These are phyloP conservation scores for Brotula barbata DNA, from an alignment of 2,797 vertebrate species.

Conservation along the genomic window DNA sequence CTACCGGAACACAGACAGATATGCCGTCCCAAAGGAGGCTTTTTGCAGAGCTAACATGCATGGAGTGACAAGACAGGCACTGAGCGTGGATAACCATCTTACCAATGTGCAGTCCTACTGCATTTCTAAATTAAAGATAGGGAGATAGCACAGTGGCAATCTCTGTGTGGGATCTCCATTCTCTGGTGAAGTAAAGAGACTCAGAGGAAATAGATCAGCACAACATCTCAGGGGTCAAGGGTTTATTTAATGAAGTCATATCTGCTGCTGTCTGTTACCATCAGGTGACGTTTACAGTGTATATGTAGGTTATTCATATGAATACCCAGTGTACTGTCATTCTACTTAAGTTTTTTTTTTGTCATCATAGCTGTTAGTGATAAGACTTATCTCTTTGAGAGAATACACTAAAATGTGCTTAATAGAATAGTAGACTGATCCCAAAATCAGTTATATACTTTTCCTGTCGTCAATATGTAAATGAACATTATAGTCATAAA, in stretches of 20 bases:
- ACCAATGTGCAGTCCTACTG: slow-evolving; percentile 63
- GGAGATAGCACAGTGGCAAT: slow-evolving; percentile 68
- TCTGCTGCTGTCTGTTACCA: slow-evolving; percentile 44
- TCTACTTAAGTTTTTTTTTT: neutral
- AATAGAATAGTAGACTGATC: too few relatives aligned
- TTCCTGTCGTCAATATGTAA: too few relatives aligned
- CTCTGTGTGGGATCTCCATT: slow-evolving; percentile 60
- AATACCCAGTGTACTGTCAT: neutral
- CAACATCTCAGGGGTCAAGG: slow-evolving; percentile 69
- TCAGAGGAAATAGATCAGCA: slow-evolving; percentile 65
- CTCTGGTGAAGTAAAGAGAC: slow-evolving; percentile 62
- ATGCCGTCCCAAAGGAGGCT: slow-evolving; percentile 51
- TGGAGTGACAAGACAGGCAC: slow-evolving; percentile 71
- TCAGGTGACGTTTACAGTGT: slow-evolving; percentile 13
- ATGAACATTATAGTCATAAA: too few relatives aligned
- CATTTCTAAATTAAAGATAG: slow-evolving; percentile 84
- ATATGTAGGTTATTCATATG: slow-evolving; percentile 12
- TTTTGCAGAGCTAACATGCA: slow-evolving; percentile 61
- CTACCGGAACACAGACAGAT: slow-evolving; percentile 44
- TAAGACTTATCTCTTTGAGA: too few relatives aligned
- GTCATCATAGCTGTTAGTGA: too few relatives aligned
- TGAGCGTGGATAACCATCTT: slow-evolving; percentile 73
- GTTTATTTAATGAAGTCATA: slow-evolving; percentile 72
- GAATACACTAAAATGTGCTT: too few relatives aligned
- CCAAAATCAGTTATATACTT: too few relatives aligned